Evolutionary conservation across 2,113 vertebrate genomes (phyloP), one percentile per base, ranked within the genome.

Genomic region (Vulpes vulpes): DNA sequence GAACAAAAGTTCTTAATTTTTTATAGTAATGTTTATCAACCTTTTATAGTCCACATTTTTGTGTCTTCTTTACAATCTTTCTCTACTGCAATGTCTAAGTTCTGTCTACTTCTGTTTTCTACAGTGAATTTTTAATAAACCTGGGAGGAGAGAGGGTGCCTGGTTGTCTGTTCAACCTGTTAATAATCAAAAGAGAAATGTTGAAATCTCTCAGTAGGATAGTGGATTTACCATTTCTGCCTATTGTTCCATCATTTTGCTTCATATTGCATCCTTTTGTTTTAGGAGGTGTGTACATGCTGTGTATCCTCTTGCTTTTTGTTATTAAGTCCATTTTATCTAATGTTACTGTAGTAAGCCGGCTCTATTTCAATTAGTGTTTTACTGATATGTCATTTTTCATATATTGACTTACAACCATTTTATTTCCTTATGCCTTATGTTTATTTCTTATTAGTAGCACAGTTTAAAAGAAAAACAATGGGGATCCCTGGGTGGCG

Each of bases 251-350:
- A 64, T 25, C 30, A 85, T 80, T 59, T 95, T 92, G 27, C 43
- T 87, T 67, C 69, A 65, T 64, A 76, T n/a, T 82, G 15, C 30
- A 67, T n/a, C 3, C 27, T 73, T 78, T 84, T 49, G 51, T 78
- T 91, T 81, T 67, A 73, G n/a, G 43, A 55, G 62, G 4, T 55
- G 32, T 11, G 43, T 91, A 32, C 19, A 60, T 15, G 53, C 14
- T 95, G 38, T 92, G 10, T 55, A 64, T 76, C 89, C 80, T 95
- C 38, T 69, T 69, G 51, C 32, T 95, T 64, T 94, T 92, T 88
- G 74, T 71, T 16, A 85, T 78, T 79, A 85, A 67, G 9, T 79
- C 11, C 25, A 67, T 86, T 71, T 95, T 92, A 51, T 93, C 11
- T 93, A 49, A 17, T 51, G 35, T 71, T 74, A 73, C 32, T 86